Conservation (phyloP, 2,888 invertebrate species). For the Eurytoma adleriae region DNA sequence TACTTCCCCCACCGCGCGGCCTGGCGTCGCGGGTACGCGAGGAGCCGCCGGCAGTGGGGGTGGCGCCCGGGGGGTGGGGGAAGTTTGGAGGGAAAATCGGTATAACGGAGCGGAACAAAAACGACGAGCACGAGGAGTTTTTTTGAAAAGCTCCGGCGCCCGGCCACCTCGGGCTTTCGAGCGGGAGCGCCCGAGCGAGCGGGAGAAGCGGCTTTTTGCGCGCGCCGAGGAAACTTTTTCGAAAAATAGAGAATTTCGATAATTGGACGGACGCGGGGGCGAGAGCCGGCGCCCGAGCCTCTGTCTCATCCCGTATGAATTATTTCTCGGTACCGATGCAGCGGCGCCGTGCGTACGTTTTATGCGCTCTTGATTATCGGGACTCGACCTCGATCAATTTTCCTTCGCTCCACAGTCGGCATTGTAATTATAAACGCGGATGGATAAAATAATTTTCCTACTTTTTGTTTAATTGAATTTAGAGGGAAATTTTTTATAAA, state of each 20-base stretch:
- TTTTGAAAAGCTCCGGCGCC: conserved; percentile 32
- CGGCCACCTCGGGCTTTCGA: conserved; percentile 5
- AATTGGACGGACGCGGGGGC: conserved; percentile 39
- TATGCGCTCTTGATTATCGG: background rate
- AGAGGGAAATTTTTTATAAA: too few species aligned
- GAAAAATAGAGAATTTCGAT: conserved; percentile 52
- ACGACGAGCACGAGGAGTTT: conserved; percentile 13
- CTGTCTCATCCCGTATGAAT: conserved; percentile 24
- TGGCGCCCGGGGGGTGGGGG: too few species aligned
- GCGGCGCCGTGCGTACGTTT: background rate
- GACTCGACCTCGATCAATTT: background rate
- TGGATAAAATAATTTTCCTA: too few species aligned
- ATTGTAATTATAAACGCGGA: too few species aligned
- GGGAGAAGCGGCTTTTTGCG: conserved; percentile 14
- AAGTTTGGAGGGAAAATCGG: too few species aligned
- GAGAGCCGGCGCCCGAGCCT: background rate
- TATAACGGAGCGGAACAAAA: too few species aligned
- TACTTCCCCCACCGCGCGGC: too few species aligned
- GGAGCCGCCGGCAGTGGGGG: too few species aligned
- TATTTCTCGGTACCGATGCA: conserved; percentile 27
- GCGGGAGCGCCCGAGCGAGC: background rate
- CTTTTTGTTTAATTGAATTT: too few species aligned
- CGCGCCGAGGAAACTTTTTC: conserved; percentile 39
- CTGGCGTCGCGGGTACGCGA: too few species aligned
- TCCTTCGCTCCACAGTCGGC: too few species aligned